Conservation (phyloP, 1,140 invertebrate species). For the Drosophila orena region DNA sequence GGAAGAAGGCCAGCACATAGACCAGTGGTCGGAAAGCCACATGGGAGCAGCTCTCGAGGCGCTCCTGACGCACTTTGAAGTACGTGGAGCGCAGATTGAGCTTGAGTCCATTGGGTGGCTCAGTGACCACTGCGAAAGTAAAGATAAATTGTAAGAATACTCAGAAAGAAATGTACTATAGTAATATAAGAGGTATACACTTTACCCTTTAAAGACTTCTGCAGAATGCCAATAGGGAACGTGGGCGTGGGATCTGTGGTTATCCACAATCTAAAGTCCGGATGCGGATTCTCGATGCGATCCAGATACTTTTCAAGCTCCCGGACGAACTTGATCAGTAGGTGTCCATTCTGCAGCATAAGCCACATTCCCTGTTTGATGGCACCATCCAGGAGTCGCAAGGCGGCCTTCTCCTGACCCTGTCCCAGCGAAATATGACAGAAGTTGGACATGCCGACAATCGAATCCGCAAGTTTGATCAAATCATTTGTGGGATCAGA, state of each 20-base stretch:
- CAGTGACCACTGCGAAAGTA: slow-evolving; percentile 90
- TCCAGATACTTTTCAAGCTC: slow-evolving; percentile 93
- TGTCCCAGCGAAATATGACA: slow-evolving; percentile 94
- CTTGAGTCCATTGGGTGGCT: slow-evolving; percentile 95
- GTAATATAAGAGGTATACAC: too few relatives aligned
- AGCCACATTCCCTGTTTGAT: slow-evolving; percentile 93
- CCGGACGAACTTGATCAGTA: slow-evolving; percentile 91
- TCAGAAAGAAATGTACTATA: neutral
- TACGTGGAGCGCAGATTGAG: slow-evolving; percentile 95
- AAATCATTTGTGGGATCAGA: slow-evolving; percentile 94
- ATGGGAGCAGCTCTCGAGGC: slow-evolving; percentile 90
- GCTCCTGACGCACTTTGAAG: slow-evolving; percentile 91
- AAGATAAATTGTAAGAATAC: slow-evolving; percentile 9
- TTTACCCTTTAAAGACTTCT: slow-evolving; percentile 92
- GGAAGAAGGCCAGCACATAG: slow-evolving; percentile 95
- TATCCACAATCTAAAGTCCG: slow-evolving; percentile 96
- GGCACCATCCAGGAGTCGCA: slow-evolving; percentile 90
- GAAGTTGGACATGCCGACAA: slow-evolving; percentile 90
- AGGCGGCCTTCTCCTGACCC: slow-evolving; percentile 92
- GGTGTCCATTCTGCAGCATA: slow-evolving; percentile 95
- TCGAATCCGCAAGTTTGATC: slow-evolving; percentile 93
- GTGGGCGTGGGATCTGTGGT: slow-evolving; percentile 93
- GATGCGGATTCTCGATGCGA: slow-evolving; percentile 91
- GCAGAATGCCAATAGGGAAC: slow-evolving; percentile 95
- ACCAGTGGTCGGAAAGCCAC: slow-evolving; percentile 90